Base-by-base conservation (phyloP, 2,888 invertebrate species). In the Apotomis betuletana region DNA sequence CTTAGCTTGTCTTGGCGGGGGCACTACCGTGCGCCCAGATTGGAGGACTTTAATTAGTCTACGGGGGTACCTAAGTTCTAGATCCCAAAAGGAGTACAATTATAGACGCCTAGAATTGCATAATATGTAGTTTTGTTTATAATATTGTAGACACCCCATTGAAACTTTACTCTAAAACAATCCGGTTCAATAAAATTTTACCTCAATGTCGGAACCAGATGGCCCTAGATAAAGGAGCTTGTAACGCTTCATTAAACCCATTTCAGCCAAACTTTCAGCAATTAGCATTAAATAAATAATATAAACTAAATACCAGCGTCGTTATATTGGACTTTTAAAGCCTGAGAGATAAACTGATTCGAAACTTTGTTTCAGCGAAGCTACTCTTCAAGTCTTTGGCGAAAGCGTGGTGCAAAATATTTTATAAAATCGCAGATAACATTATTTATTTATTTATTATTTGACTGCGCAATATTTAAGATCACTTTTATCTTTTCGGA, bases 311-410 rank as follows among this genome's bases (percentile, higher is more conserved):
- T 63, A 67, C 51, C 58, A 58, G 61, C 58, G 63, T 44, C 78
- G 77, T 77, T 77, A 74, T 74, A 78, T 79, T 79, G 74, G 75
- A 81, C 78, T 80, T 83, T 78, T 76, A 67, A 79, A 81, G 79
- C 74, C 78, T 74, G 75, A 76, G 75, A 80, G 80, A 79, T 81
- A 83, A 83, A 84, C 85, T 82, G 85, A 83, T 83, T 82, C 73
- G 44, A 70, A 83, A 83, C 83, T 83, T 82, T 79, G 83, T 79
- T 80, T 79, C 74, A 71, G 67, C 44, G 73, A 74, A 85, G 77
- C 81, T 77, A 77, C 78, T 80, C 79, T 77, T 75, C 74, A 74
- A 79, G 77, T 78, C 75, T 77, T 74, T 69, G 65, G 58, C 36
- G 38, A 44, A 57, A 62, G 75, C 74, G 67, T 59, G 70, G 78